Evolutionary conservation across 2,797 vertebrate species (phyloP), one percentile per base, ranked within the genome.

Genomic region (Melanogrammus aeglefinus): DNA sequence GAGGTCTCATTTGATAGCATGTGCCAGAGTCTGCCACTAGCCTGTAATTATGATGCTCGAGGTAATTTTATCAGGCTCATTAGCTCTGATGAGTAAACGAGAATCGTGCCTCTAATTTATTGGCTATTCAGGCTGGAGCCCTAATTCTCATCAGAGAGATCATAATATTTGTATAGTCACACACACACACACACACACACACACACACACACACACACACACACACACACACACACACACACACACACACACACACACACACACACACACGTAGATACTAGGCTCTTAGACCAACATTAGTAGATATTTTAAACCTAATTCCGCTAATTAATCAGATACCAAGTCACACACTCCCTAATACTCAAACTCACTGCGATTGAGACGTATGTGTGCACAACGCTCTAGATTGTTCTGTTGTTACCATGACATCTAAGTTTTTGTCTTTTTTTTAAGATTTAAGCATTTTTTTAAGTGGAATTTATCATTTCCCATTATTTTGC

Each of bases 41-140:
- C 94, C 95, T 96, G 95, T 97, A 97, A 97, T 97, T 96, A 97
- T 96, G 93, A 95, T 96, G 95, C 96, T 95, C 81, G 93, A 96
- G 96, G 96, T 96, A 96, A 96, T 97, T 96, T 96, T 96, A 96
- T 96, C 95, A 93, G 94, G 93, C 94, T 97, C 96, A 96, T 97
- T 97, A 97, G 95, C 95, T 95, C 95, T 95, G 95, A 95, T 96
- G 94, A 96, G 95, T 96, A 96, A 97, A 97, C 95, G 95, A 96
- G 95, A 95, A 95, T 93, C 94, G 95, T 93, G 95, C 94, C 94
- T 95, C 94, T 95, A 96, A 96, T 96, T 96, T 96, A 96, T 96
- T 95, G 83, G 93, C 94, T 93, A 95, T 96, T 92, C 94, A 95
- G 93, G 93, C 94, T 93, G 92, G 95, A 95, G 94, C 93, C 93